Conservation (phyloP, 2,113 vertebrate genomes). For the Cyanocitta stelleri region DNA sequence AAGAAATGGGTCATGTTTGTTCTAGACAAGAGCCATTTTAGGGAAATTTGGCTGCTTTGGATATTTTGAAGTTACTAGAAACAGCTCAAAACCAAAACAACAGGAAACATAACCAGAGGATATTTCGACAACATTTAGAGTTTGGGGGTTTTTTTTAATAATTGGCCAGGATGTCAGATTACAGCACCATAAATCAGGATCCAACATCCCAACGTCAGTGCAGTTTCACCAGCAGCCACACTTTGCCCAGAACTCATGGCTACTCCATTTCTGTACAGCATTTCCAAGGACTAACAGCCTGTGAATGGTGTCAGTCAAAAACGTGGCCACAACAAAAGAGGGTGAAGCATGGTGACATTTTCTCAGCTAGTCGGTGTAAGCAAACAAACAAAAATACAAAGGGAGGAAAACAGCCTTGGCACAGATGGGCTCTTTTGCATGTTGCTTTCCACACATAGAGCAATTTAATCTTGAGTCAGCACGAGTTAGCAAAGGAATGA, state of each 20-base stretch:
- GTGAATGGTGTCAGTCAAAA: neutral
- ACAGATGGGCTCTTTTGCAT: conserved; percentile 59
- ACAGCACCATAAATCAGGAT: neutral
- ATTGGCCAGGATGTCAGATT: neutral
- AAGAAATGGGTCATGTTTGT: neutral
- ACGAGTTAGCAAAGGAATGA: conserved; percentile 58
- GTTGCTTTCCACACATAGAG: conserved; percentile 49
- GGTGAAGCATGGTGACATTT: conserved; percentile 9
- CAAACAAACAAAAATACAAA: conserved; percentile 66
- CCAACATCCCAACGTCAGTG: neutral
- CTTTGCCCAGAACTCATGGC: neutral
- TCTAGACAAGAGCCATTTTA: neutral
- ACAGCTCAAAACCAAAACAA: neutral
- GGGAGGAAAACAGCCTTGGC: conserved; percentile 45
- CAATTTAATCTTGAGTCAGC: conserved; percentile 67
- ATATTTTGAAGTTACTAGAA: neutral
- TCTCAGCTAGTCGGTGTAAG: conserved; percentile 31
- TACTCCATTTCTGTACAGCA: neutral
- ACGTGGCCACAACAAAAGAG: neutral
- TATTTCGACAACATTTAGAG: neutral
- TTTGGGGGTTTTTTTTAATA: neutral
- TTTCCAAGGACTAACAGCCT: neutral
- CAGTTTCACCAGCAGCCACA: neutral
- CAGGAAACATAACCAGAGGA: neutral
- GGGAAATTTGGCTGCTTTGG: neutral